Evolutionary conservation across 2,113 vertebrate species (phyloP).

Genomic region (Gallinago undulata): DNA sequence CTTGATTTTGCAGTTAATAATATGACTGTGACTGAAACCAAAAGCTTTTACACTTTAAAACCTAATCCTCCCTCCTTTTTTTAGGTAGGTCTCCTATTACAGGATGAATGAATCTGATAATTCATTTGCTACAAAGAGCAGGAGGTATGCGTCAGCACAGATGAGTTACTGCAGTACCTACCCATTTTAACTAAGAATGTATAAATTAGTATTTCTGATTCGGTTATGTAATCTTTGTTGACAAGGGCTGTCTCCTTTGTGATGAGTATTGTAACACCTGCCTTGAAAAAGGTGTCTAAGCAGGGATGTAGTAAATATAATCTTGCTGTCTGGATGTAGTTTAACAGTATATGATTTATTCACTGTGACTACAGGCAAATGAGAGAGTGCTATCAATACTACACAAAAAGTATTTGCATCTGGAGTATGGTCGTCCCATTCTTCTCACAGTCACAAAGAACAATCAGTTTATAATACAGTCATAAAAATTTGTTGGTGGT

Average conservation of each 20-base stretch:
- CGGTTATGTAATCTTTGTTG: background rate
- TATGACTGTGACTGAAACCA: background rate
- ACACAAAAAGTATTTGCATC: background rate
- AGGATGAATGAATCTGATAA: background rate
- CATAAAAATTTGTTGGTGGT: background rate
- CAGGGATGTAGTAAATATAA: background rate
- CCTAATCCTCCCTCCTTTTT: background rate
- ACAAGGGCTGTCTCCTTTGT: background rate
- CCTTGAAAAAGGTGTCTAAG: background rate
- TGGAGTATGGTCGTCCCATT: background rate
- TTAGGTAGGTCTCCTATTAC: background rate
- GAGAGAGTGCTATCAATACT: background rate
- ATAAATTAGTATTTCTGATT: slow-evolving; percentile 1
- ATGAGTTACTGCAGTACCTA: background rate
- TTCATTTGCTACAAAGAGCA: background rate
- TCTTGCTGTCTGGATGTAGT: background rate
- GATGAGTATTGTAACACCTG: background rate
- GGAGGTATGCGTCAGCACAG: background rate
- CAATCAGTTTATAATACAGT: background rate
- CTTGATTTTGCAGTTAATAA: slow-evolving; percentile 11
- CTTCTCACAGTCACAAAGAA: background rate
- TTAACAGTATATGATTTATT: background rate
- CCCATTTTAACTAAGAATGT: background rate
- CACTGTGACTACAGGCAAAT: background rate
- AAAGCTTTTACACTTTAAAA: background rate